Base-by-base conservation (phyloP, 2,113 vertebrate genomes). In the Bufo gargarizans region DNA sequence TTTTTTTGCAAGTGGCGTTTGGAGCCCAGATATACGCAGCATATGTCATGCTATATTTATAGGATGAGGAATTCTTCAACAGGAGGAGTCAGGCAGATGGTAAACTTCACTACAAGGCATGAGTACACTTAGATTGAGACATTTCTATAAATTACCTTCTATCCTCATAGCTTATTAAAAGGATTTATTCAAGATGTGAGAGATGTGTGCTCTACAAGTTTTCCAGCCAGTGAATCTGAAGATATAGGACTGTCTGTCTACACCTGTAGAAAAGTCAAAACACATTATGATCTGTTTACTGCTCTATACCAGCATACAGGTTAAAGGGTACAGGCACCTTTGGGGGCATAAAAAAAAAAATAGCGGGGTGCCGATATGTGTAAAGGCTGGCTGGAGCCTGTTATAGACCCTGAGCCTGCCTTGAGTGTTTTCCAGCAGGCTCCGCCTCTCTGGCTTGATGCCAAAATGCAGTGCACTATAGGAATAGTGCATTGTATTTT, bases 101-200 rank as follows among this genome's bases (percentile, higher is more conserved):
- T 92, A 95, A 95, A 95, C 94, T 95, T 93, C 93, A 94, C 92
- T 92, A 90, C 91, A 93, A 94, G 93, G 92, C 93, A 91, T 93
- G 94, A 91, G 92, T 94, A 94, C 94, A 93, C 95, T 94, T 91
- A 93, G 94, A 94, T 94, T 94, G 94, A 96, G 95, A 94, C 94
- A 94, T 95, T 95, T 94, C 94, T 96, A 95, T 95, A 96, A 96
- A 97, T 97, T 95, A 93, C 93, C 91, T 91, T 94, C 95, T 94
- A 91, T 95, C 93, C 93, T 91, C 92, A 94, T 93, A 33, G 96
- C 95, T 95, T 94, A 95, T 96, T 96, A 96, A 96, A 95, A 94
- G 94, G 94, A 92, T 95, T 94, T 94, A 92, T 92, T 93, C 93
- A 93, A 95, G 91, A 92, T 92, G 88, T 93, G 94, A 91, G 89